A percentile compares a stretch with the other conserved stretches of the same genome.
These are phyloP conservation scores for Lochmaea capreae DNA, from an alignment of 2,888 invertebrate genomes.

Conservation along the genomic window DNA sequence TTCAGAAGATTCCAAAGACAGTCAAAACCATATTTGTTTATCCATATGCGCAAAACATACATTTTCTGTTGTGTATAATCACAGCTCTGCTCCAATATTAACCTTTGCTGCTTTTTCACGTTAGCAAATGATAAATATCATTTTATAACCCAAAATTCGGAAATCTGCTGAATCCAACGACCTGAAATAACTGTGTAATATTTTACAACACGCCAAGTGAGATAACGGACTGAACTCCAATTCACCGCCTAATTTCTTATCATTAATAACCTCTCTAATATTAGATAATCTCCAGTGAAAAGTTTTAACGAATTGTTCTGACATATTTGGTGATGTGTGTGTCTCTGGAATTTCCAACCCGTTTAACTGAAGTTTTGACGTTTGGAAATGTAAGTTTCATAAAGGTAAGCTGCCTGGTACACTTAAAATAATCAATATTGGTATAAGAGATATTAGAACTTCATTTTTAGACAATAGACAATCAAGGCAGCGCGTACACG, in stretches of 20 bases:
- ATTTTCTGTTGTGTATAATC: too few species aligned
- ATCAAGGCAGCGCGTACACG: too few species aligned
- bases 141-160: not conserved
- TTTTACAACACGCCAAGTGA: conserved; percentile 19
- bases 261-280: conserved; percentile 21
- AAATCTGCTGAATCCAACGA: conserved; percentile 4
- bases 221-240: conserved; percentile 13
- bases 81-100: too few species aligned
- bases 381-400: conserved; percentile 7
- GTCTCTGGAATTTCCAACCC: conserved; percentile 8
- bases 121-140: not conserved
- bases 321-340: conserved; percentile 22
- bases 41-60: too few species aligned
- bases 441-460: not conserved
- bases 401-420: not conserved
- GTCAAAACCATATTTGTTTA: too few species aligned
- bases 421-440: not conserved
- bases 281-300: conserved; percentile 24
- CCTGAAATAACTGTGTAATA: conserved; percentile 17
- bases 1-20: too few species aligned
- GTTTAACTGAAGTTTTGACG: conserved; percentile 13
- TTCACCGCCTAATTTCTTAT: conserved; percentile 12
- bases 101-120: too few species aligned
- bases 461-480: too few species aligned
- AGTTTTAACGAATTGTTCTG: conserved; percentile 26